Conservation (phyloP, 2,113 vertebrate species). For the Indri indri region DNA sequence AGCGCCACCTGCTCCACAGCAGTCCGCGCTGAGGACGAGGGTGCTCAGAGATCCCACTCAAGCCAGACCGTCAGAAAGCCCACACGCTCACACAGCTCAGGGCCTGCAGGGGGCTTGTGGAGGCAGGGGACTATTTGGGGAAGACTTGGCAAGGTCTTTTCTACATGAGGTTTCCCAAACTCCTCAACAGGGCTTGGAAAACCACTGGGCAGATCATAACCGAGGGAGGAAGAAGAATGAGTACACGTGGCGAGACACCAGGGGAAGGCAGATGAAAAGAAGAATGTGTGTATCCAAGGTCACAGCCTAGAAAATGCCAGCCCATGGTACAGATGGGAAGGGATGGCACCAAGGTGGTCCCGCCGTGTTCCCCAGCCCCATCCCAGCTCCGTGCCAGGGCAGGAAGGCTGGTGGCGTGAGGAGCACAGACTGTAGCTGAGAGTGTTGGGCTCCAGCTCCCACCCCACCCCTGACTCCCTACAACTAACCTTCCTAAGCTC, state of each 20-base stretch:
- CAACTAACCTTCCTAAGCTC: neutral
- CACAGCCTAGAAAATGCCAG: neutral
- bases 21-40: neutral
- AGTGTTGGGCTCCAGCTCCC: neutral
- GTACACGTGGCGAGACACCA: neutral
- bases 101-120: neutral
- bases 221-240: neutral
- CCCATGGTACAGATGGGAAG: too few species aligned
- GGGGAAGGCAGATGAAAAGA: neutral
- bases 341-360: neutral
- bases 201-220: neutral
- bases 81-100: neutral
- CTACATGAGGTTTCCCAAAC: neutral
- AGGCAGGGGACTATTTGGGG: neutral
- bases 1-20: neutral
- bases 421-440: neutral
- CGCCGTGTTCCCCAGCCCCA: accelerated
- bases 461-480: neutral
- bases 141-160: neutral
- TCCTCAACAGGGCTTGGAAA: neutral
- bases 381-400: neutral
- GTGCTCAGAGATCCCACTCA: neutral
- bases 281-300: neutral
- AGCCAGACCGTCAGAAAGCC: neutral
- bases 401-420: neutral